These are phyloP conservation scores for Halcyon senegalensis DNA, from an alignment of 2,113 vertebrate genomes.

Conservation along the genomic window DNA sequence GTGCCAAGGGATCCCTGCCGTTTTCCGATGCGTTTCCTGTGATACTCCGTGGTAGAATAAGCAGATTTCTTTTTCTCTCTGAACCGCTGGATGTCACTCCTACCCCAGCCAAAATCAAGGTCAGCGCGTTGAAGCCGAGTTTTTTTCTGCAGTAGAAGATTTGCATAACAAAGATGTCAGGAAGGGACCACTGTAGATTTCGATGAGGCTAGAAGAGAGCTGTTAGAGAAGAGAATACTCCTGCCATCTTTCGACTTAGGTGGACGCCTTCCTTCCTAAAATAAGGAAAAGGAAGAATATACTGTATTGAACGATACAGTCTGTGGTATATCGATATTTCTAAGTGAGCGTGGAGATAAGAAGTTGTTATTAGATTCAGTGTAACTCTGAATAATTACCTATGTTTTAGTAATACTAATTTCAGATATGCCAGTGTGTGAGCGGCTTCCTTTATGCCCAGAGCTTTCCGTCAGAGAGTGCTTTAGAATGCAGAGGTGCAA, in stretches of 20 bases:
- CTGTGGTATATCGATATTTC: background rate
- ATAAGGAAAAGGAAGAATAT: background rate
- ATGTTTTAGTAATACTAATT: background rate
- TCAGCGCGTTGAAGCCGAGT: background rate
- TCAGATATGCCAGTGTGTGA: background rate
- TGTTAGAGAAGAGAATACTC: background rate
- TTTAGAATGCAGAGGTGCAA: background rate
- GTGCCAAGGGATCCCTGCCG: background rate
- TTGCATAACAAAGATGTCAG: background rate
- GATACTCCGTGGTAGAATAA: background rate
- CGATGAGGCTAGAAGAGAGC: background rate
- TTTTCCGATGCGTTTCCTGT: background rate
- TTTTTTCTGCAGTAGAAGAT: background rate
- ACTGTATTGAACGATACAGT: background rate
- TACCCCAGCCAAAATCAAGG: background rate
- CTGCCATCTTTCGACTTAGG: background rate
- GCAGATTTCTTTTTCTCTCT: background rate
- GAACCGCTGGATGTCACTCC: slow-evolving; percentile 52
- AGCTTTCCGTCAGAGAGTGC: background rate
- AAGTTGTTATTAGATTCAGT: background rate
- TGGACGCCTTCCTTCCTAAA: background rate
- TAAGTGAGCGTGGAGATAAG: background rate
- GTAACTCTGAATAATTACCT: background rate
- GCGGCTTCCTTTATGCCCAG: background rate
- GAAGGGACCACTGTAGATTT: background rate